Evolutionary conservation across 2,113 vertebrate species (phyloP), one percentile per base, ranked within the genome.

Genomic region (Candoia aspera): DNA sequence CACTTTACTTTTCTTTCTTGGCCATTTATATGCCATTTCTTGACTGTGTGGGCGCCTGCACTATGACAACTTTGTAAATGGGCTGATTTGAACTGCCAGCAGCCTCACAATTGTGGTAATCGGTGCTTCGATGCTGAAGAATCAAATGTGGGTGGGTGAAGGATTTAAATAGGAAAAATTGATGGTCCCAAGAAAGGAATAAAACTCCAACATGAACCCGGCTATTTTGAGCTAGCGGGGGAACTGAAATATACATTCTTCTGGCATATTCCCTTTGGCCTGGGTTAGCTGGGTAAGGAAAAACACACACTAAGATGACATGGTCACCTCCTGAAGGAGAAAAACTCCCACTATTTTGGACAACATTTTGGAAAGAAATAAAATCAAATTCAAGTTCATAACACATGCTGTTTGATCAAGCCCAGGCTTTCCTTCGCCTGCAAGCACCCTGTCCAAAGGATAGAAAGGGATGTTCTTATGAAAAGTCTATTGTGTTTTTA

Each of bases 351-450:
- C 90, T 79, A 91, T 96, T 94, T 97, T 97, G 95, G 96, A 97
- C 58, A 96, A 92, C 85, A 92, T 96, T 95, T 93, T 95, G 95
- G 96, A 97, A 97, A 97, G 92, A 92, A 92, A 93, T 97, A 97
- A 97, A 97, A 96, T 95, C 94, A 97, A 97, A 95, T 94, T 86
- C 95, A 96, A 12, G 95, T 93, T 96, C 94, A 94, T 95, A 97
- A 95, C 91, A 95, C 87, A 95, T 53, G 90, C 94, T 95, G 84
- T 96, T 95, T 95, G 96, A 97, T 96, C 95, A 96, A 94, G 93
- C 92, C 95, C 95, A 95, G 91, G 59, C 94, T 94, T 91, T 87
- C 86, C 86, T 94, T 57, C 0, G 12, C 68, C 86, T 92, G 94
- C 92, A 96, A 95, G 90, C 91, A 91, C 83, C 93, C 94, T 94